Base-by-base conservation (phyloP, 2,113 vertebrate species). In the Leptodactylus fuscus region DNA sequence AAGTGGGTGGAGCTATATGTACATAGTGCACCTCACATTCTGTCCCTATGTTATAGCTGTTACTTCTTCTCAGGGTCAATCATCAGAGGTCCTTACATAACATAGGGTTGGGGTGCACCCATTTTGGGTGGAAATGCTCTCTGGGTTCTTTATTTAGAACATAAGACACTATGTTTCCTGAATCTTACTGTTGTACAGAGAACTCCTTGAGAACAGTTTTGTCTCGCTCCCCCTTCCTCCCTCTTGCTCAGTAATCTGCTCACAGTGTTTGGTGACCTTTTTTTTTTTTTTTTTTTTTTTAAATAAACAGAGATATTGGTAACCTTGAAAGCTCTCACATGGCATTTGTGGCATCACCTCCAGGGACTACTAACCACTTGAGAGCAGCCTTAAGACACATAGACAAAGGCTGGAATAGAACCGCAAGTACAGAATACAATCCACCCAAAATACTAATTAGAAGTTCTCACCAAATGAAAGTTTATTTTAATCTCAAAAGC, bases 261-360 rank as follows among this genome's bases (percentile, higher is more conserved):
- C 60, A 0, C 20, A 29, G 20, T 79, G 48, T 79, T 85, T 70
- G 69, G 74, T 44, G 36, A 69, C 62, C 9, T 51, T 49, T n/a
- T n/a, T n/a, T n/a, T n/a, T n/a, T n/a, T n/a, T n/a, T n/a, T n/a
- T n/a, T n/a, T n/a, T n/a, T n/a, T n/a, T n/a, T 69, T 65, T 48
- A 85, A 65, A 13, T 60, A 85, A 79, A 79, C 67, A 79, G 8
- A 46, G 83, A 79, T 85, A 84, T 15, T 10, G 46, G 8, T 67
- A 20, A 85, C 83, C 83, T 79, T 79, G 73, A 67, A 51, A 51
- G 27, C 18, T 29, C 48, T 60, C 51, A 32, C 29, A 13, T 9
- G 41, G 5, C 20, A 75, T n/a, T 74, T 74, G 49, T 36, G 70
- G 65, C 81, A 51, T 74, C 70, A 46, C 69, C 51, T 27, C 49